These are phyloP conservation scores for Leiothrix lutea DNA, from an alignment of 2,113 vertebrate species.

Conservation along the genomic window DNA sequence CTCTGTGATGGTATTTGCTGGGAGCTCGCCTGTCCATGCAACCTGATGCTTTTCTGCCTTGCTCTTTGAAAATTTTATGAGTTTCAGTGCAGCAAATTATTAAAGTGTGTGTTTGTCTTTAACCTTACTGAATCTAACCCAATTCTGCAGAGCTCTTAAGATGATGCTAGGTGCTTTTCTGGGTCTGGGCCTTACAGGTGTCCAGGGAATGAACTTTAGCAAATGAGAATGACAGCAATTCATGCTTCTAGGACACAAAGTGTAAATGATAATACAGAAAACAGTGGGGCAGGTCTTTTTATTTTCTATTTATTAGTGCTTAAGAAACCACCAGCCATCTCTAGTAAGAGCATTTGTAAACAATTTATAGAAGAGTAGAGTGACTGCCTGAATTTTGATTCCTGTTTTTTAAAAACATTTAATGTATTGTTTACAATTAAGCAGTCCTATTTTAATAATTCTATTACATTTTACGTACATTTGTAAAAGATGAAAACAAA, in stretches of 20 bases:
- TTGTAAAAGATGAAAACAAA: constrained; percentile 7
- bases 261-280: neutral
- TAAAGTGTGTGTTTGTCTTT: neutral
- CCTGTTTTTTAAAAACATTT: neutral
- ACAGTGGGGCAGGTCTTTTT: neutral
- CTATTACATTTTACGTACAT: neutral
- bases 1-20: neutral
- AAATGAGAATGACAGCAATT: neutral
- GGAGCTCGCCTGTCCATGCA: constrained; percentile 6
- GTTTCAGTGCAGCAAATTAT: neutral
- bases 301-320: neutral
- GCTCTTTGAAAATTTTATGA: neutral
- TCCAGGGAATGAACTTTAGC: neutral
- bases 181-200: neutral
- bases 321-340: neutral
- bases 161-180: neutral
- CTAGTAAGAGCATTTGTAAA: neutral
- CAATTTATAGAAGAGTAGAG: neutral
- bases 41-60: neutral
- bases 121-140: neutral
- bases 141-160: neutral
- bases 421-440: constrained; percentile 28
- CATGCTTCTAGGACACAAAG: neutral
- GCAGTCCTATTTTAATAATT: constrained; percentile 4
- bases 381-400: constrained; percentile 14